Percentiles rank a stretch among this genome's conserved stretches.
These are phyloP conservation scores for Podotricha telesiphe DNA, from an alignment of 2,888 invertebrate genomes.

Conservation along the genomic window DNA sequence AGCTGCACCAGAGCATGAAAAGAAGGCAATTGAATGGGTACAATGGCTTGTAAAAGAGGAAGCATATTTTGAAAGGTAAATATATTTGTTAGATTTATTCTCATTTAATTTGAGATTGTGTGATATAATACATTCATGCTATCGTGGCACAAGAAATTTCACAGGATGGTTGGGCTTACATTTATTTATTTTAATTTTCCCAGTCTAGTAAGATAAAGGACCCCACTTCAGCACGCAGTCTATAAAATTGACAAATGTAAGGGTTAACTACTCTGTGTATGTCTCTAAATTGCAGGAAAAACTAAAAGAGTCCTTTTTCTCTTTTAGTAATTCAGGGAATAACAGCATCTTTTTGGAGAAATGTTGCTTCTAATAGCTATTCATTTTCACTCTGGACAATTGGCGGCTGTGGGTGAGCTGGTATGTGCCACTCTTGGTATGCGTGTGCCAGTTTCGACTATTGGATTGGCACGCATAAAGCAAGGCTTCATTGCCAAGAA, in stretches of 20 bases:
- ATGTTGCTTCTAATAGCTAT: slow-evolving; percentile 98
- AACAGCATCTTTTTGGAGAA: slow-evolving; percentile 95
- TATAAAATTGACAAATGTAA: background rate
- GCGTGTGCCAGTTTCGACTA: slow-evolving; percentile 94
- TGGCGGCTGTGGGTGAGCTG: slow-evolving; percentile 95
- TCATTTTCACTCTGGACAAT: slow-evolving; percentile 97
- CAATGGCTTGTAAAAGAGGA: slow-evolving; percentile 96
- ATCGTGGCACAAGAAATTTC: too few species aligned
- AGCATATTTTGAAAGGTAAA: slow-evolving; percentile 91
- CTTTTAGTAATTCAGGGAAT: slow-evolving; percentile 89
- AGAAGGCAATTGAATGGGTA: slow-evolving; percentile 95
- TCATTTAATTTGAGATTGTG: background rate
- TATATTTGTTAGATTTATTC: slow-evolving; percentile 19
- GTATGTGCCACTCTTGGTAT: slow-evolving; percentile 97
- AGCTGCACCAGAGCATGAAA: slow-evolving; percentile 90
- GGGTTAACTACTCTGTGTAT: too few species aligned
- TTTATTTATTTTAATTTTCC: too few species aligned
- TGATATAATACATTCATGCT: background rate
- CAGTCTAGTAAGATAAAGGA: background rate
- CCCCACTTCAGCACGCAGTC: background rate
- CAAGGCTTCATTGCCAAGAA: slow-evolving; percentile 97
- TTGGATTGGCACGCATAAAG: slow-evolving; percentile 94
- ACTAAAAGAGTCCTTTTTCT: background rate
- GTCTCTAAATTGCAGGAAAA: too few species aligned
- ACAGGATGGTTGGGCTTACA: too few species aligned